These are phyloP conservation scores for Platycheirus albimanus DNA, from an alignment of 2,888 invertebrate species.

Conservation along the genomic window DNA sequence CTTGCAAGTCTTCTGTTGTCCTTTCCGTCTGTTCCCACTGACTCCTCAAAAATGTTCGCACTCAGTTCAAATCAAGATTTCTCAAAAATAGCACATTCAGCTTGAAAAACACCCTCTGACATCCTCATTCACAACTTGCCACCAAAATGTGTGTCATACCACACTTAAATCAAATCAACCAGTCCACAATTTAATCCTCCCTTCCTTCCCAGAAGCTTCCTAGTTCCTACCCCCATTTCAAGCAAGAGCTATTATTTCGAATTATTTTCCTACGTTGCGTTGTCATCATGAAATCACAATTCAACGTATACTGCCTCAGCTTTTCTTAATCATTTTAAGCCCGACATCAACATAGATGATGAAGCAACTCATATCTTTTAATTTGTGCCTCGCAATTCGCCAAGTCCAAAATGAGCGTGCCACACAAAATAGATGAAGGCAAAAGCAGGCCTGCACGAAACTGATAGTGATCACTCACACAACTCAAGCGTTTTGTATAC, in stretches of 20 bases:
- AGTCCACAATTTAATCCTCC: conserved; percentile 23
- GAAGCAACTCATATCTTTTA: conserved; percentile 59
- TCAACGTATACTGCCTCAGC: conserved; percentile 55
- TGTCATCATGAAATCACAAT: conserved; percentile 61
- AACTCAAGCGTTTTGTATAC: conserved; percentile 11
- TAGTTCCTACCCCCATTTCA: too few relatives aligned
- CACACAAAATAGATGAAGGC: conserved; percentile 18
- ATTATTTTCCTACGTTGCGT: conserved; percentile 57
- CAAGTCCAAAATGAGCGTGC: conserved; percentile 38
- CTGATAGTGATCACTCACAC: conserved; percentile 66
- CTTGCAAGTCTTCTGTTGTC: too few relatives aligned
- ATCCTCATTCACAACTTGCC: not conserved
- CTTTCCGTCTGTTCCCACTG: too few relatives aligned
- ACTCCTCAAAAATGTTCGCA: too few relatives aligned
- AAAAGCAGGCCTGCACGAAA: conserved; percentile 51
- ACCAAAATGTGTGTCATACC: conserved; percentile 9
- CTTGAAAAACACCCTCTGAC: not conserved
- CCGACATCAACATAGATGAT: conserved; percentile 59
- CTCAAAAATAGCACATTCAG: conserved; percentile 27
- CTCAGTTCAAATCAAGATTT: not conserved
- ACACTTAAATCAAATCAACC: conserved; percentile 27
- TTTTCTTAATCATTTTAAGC: conserved; percentile 68
- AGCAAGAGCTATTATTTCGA: conserved; percentile 44
- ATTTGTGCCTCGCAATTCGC: conserved; percentile 44
- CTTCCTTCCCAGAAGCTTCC: too few relatives aligned